Conservation (phyloP, 2,113 vertebrate genomes). For the Anolis sagrei region DNA sequence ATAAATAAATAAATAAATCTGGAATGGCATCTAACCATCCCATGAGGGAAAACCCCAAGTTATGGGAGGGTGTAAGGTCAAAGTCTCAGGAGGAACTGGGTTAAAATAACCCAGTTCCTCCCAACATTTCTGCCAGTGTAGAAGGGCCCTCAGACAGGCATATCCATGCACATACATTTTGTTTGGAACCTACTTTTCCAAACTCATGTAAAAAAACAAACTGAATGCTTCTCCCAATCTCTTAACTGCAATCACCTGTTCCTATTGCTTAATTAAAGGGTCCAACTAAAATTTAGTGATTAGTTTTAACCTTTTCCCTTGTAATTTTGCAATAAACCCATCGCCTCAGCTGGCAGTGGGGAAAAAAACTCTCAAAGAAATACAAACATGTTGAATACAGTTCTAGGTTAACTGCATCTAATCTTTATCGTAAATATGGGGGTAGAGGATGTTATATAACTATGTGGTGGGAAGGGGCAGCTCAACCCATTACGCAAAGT, state of each 20-base stretch:
- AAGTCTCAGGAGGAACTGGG: no score
- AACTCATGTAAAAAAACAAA: background rate
- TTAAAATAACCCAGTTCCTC: no score
- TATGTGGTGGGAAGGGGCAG: background rate
- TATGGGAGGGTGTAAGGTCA: no score
- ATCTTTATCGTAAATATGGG: background rate
- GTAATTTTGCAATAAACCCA: background rate
- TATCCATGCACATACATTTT: no score
- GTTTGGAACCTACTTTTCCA: background rate
- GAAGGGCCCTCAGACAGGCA: no score
- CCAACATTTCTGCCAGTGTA: no score
- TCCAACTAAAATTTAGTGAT: background rate
- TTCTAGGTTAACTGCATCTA: background rate
- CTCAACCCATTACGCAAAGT: no score
- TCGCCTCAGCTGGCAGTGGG: background rate
- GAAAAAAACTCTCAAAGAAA: no score
- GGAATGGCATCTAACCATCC: no score
- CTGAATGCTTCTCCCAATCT: background rate
- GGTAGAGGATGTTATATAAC: background rate
- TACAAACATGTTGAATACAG: background rate
- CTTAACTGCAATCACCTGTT: background rate
- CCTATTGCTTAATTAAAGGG: background rate
- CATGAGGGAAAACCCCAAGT: no score
- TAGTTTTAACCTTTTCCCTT: background rate
- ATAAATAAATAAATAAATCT: no score